A percentile compares a stretch with the other conserved stretches of the same genome.
Conservation (phyloP, 2,797 vertebrate genomes). For the Myotis daubentonii region DNA sequence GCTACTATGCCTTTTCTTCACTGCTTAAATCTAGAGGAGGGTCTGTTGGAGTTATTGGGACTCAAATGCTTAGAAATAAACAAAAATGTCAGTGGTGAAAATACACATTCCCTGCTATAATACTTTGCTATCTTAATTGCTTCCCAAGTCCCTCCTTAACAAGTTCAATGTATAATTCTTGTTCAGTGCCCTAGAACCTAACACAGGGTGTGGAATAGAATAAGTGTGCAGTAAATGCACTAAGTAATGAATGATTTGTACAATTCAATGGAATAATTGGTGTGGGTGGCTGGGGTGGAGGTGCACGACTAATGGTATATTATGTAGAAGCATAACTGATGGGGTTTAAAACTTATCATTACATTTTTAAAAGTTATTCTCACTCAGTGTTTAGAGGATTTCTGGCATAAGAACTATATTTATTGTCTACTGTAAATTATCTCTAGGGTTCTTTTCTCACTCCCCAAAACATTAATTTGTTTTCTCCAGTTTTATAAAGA, state of each 20-base stretch:
- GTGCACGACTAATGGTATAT: neutral
- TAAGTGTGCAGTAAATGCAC: neutral
- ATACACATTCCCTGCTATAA: neutral
- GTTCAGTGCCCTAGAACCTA: neutral
- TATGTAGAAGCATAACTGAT: neutral
- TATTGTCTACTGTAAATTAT: neutral
- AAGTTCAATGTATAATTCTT: neutral
- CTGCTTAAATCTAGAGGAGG: neutral
- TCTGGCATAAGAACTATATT: neutral
- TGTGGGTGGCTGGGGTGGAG: neutral
- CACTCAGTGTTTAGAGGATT: neutral
- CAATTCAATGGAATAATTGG: neutral
- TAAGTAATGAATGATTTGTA: neutral
- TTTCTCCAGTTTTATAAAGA: constrained; percentile 19
- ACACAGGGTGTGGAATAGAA: neutral
- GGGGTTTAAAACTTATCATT: neutral
- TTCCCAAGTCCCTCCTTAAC: neutral
- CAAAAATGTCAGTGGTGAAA: neutral
- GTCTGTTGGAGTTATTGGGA: neutral
- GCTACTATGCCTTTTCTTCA: neutral
- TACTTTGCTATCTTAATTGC: neutral
- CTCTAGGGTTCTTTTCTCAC: neutral
- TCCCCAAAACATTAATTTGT: neutral
- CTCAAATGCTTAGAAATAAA: neutral
- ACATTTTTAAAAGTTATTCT: neutral